phyloP scores from a whole-genome alignment of 2,113 vertebrate species.

The Pyrgilauda ruficollis region DNA sequence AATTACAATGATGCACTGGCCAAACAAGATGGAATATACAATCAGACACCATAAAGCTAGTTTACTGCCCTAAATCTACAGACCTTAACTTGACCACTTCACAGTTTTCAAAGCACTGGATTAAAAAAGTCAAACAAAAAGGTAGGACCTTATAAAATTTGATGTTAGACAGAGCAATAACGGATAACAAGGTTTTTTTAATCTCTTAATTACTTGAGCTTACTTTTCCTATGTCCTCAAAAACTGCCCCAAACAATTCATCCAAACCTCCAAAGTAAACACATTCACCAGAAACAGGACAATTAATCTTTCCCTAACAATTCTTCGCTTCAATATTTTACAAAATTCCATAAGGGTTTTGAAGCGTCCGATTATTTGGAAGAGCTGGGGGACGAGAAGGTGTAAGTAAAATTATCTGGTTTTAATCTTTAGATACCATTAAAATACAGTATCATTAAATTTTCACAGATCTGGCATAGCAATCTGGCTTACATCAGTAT shows the following conservation, averaged over 20 bases:
- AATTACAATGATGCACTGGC: neutral
- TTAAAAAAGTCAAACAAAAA: neutral
- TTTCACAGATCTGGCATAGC: neutral
- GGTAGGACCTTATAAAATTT: neutral
- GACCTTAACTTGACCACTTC: neutral
- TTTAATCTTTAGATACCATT: neutral
- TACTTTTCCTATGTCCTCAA: neutral
- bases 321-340: neutral
- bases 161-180: neutral
- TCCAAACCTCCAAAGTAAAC: neutral
- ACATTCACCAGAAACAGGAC: neutral
- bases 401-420: neutral
- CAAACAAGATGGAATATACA: neutral
- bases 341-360: neutral
- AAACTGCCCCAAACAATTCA: neutral
- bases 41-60: neutral
- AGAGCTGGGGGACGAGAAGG: accelerated
- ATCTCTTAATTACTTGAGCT: neutral
- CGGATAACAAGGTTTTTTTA: neutral
- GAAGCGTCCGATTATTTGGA: neutral
- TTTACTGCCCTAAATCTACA: neutral
- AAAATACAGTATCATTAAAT: neutral
- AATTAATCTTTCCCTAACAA: neutral
- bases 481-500: neutral
- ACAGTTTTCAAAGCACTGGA: neutral